Conservation (phyloP, 2,888 invertebrate species). For the Harpalus rubripes region DNA sequence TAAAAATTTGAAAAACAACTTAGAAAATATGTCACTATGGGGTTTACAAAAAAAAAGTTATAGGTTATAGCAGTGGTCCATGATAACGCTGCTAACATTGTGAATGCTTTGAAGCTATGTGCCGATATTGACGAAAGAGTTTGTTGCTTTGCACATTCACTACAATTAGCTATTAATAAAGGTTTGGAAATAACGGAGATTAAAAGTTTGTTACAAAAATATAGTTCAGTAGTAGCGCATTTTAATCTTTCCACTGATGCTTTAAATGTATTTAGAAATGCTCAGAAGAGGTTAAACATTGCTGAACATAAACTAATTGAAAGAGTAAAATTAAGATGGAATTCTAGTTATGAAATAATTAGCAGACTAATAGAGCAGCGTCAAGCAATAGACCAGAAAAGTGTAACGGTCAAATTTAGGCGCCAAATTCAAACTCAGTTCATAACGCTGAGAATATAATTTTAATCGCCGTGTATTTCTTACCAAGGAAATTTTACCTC, state of each 20-base stretch:
- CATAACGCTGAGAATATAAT: no score
- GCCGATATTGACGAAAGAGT: conserved; percentile 22
- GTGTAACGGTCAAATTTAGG: no score
- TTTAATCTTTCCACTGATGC: background rate
- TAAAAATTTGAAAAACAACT: conserved; percentile 67
- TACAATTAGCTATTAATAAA: conserved; percentile 10
- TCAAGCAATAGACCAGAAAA: no score
- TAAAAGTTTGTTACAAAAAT: conserved; percentile 15
- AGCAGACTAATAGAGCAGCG: background rate
- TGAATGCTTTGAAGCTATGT: conserved; percentile 66
- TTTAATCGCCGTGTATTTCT: no score
- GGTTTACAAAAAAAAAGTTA: conserved; percentile 69
- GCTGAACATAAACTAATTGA: conserved; percentile 6
- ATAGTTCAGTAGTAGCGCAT: background rate
- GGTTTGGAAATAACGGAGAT: conserved; percentile 63
- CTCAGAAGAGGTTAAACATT: no score
- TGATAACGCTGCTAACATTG: conserved; percentile 72
- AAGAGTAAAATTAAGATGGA: background rate
- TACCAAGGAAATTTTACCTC: no score
- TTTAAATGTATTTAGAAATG: background rate
- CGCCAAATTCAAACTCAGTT: no score
- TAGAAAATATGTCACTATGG: conserved; percentile 68
- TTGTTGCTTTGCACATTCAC: conserved; percentile 11
- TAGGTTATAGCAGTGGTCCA: conserved; percentile 70
- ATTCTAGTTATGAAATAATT: conserved; percentile 1